Percentiles rank a stretch among this genome's conserved stretches.
phyloP scores from a whole-genome alignment of 2,113 vertebrate genomes.

The Neotoma lepida region DNA sequence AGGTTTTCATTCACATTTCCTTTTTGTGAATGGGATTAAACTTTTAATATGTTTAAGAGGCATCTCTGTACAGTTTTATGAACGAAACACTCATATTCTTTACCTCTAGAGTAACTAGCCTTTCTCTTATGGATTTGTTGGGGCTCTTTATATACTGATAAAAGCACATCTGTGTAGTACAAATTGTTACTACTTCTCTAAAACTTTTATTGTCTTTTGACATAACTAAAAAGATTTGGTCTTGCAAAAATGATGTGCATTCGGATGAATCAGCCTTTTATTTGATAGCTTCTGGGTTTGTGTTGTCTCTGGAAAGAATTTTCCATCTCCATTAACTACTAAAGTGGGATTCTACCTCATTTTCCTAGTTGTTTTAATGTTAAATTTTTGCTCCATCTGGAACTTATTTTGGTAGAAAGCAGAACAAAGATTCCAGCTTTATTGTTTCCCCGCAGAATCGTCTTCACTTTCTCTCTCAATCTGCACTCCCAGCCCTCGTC shows the following conservation, averaged over 20 bases:
- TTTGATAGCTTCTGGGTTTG: slow-evolving; percentile 14
- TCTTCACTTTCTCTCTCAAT: not conserved
- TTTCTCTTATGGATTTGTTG: slow-evolving; percentile 37
- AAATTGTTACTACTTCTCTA: slow-evolving; percentile 1
- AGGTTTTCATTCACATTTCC: slow-evolving; percentile 30
- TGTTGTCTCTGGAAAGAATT: not conserved
- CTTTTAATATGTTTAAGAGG: not conserved
- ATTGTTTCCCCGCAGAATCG: not conserved
- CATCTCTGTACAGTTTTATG: not conserved
- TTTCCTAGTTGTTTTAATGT: not conserved
- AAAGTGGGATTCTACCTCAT: not conserved
- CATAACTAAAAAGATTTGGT: not conserved
- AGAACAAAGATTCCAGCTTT: not conserved
- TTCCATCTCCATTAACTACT: not conserved
- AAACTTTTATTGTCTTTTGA: slow-evolving; percentile 21
- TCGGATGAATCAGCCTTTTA: slow-evolving; percentile 8
- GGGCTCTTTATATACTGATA: not conserved
- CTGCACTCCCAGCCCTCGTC: not conserved
- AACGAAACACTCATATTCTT: not conserved
- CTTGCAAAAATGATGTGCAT: not conserved
- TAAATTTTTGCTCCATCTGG: not conserved
- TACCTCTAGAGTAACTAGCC: not conserved
- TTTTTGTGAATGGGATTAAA: not conserved
- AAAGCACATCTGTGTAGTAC: not conserved
- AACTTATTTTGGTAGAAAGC: slow-evolving; percentile 9